Conservation (phyloP, 2,797 vertebrate species). For the Epinephelus malabaricus region DNA sequence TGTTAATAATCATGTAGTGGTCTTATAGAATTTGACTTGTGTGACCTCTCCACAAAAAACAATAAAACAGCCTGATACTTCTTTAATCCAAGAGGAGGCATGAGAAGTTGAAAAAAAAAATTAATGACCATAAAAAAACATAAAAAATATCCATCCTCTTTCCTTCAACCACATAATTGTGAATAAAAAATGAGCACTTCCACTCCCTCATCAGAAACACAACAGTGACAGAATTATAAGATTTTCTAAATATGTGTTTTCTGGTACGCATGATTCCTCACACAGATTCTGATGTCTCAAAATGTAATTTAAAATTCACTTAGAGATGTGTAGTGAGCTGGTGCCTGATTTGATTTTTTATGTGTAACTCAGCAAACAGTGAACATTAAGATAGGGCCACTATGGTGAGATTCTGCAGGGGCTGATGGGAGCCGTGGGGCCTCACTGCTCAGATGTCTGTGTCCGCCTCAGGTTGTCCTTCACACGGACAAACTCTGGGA, state of each 20-base stretch:
- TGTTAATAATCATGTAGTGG: background rate
- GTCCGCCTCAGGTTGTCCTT: conserved; percentile 85
- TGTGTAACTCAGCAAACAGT: conserved; percentile 32
- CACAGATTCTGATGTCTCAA: conserved; percentile 15
- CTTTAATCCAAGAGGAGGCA: conserved; percentile 22
- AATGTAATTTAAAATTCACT: conserved; percentile 8
- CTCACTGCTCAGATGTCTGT: conserved; percentile 73
- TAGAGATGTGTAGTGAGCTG: conserved; percentile 12
- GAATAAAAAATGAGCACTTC: conserved; percentile 37
- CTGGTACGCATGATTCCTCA: conserved; percentile 20
- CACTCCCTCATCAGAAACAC: conserved; percentile 18
- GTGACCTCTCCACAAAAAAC: conserved; percentile 19
- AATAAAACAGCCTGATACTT: background rate
- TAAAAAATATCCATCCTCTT: conserved; percentile 34
- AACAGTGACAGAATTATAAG: conserved; percentile 11
- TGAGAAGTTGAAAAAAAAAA: conserved; percentile 14
- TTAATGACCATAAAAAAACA: conserved; percentile 55
- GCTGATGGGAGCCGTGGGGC: conserved; percentile 43
- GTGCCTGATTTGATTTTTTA: conserved; percentile 3
- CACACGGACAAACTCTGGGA: conserved; percentile 86
- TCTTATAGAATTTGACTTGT: conserved; percentile 14
- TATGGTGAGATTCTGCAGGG: conserved; percentile 65
- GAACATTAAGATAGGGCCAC: conserved; percentile 56
- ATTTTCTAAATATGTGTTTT: conserved; percentile 29
- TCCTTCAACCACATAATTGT: conserved; percentile 16